Conservation (phyloP, 2,888 invertebrate species). For the Sthenelais limicola region DNA sequence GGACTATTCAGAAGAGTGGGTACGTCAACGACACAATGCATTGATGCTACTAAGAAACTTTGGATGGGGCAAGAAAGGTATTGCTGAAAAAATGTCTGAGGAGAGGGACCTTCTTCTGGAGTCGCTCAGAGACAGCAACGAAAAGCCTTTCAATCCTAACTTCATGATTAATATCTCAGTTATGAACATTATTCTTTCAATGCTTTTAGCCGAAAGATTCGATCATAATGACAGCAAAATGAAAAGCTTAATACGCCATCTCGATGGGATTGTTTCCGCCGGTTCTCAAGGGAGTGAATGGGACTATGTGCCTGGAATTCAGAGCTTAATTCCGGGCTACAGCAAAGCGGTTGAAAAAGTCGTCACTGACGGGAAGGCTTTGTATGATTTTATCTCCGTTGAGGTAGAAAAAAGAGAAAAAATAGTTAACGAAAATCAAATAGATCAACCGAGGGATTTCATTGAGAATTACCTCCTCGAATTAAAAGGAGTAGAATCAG, state of each 20-base stretch:
- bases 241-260: not conserved
- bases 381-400: not conserved
- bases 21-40: slow-evolving; percentile 8
- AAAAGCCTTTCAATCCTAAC: slow-evolving; percentile 7
- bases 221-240: not conserved
- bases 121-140: not conserved
- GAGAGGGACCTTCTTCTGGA: slow-evolving; percentile 6
- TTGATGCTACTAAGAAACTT: slow-evolving; percentile 6
- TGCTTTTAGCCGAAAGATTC: slow-evolving; percentile 20
- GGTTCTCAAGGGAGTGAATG: not conserved
- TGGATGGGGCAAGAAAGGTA: slow-evolving; percentile 29
- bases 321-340: not conserved
- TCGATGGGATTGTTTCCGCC: not conserved
- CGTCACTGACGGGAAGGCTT: not conserved
- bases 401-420: not conserved
- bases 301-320: slow-evolving; percentile 5
- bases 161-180: not conserved
- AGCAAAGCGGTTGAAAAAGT: not conserved
- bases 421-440: not conserved
- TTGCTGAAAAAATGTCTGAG: slow-evolving; percentile 20
- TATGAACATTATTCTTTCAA: slow-evolving; percentile 27
- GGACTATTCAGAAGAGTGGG: slow-evolving; percentile 17
- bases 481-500: not conserved
- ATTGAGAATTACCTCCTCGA: slow-evolving; percentile 17
- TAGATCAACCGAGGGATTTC: slow-evolving; percentile 15